phyloP scores from a whole-genome alignment of 2,797 vertebrate species.

The Sebastes cheni region DNA sequence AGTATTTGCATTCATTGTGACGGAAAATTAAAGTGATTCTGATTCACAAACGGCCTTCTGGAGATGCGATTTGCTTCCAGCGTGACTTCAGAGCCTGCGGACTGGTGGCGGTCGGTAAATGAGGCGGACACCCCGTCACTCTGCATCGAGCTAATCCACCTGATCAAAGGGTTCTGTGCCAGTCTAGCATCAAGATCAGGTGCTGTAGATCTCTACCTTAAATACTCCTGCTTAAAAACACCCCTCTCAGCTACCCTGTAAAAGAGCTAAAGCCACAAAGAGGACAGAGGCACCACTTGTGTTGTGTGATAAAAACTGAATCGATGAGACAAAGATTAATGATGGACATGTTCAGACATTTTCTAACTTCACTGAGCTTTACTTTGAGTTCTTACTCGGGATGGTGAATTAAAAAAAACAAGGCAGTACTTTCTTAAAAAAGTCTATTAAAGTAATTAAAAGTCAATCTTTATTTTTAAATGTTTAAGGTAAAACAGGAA shows the following conservation, averaged over 20 bases:
- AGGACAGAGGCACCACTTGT: neutral
- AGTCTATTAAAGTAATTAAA: neutral
- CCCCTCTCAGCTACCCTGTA: constrained; percentile 14
- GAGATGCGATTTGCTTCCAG: constrained; percentile 41
- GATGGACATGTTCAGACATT: neutral
- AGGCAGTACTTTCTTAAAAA: neutral
- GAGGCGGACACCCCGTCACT: constrained; percentile 61
- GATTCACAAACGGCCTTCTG: constrained; percentile 25
- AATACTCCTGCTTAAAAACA: constrained; percentile 36
- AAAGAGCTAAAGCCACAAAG: constrained; percentile 37
- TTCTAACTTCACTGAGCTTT: neutral
- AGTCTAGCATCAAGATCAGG: constrained; percentile 56
- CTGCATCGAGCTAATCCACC: constrained; percentile 66
- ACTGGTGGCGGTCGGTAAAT: constrained; percentile 36
- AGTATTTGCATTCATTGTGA: neutral
- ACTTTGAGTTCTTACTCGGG: neutral
- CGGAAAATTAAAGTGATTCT: constrained; percentile 2
- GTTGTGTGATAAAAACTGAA: neutral
- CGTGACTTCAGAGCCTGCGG: constrained; percentile 35
- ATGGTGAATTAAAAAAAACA: neutral
- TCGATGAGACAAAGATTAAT: neutral
- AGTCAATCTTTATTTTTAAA: neutral
- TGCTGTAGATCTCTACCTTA: constrained; percentile 42
- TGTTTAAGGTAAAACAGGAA: constrained; percentile 16
- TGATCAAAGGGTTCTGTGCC: constrained; percentile 74